Base-by-base conservation (phyloP, 2,797 vertebrate species). In the Microcaecilia unicolor region DNA sequence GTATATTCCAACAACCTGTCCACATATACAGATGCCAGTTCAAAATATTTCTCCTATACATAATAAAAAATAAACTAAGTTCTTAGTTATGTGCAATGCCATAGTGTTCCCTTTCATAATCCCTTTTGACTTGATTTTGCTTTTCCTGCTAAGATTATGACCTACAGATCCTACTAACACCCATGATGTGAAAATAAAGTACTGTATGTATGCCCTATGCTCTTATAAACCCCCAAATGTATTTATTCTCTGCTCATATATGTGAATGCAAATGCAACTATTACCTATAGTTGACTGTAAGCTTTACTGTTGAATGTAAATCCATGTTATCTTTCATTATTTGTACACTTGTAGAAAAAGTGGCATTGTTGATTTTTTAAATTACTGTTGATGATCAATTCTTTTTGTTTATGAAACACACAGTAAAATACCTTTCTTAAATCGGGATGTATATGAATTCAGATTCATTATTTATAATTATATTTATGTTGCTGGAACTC, bases 391-490 rank as follows among this genome's bases (percentile, higher is more conserved):
- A 69, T 80, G 67, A 76, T 75, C 67, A 57, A 58, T 59, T 72
- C 39, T 40, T 84, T 90, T 90, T 90, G 84, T 95, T 92, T 93
- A 91, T 89, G 87, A 92, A 91, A 96, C 86, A 96, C 86, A 89
- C 86, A 95, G 90, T 93, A 97, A 96, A 86, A 85, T 89, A 90
- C 83, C 83, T 94, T 97, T 95, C 89, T 88, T 92, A 93, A 95
- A 87, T 89, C 86, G 79, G 70, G 56, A 64, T 57, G 51, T 66
- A 57, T 72, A 61, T 67, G 70, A 70, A 72, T 70, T 67, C 66
- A 48, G 64, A 61, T 55, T 66, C 75, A 57, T 76, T 76, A 69
- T 80, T 85, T 68, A 34, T 64, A 58, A 64, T 58, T 9, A n/a
- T n/a, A n/a, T n/a, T n/a, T n/a, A n/a, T n/a, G n/a, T n/a, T n/a